phyloP scores from a whole-genome alignment of 2,888 invertebrate genomes.

The Ennomos erosarius region DNA sequence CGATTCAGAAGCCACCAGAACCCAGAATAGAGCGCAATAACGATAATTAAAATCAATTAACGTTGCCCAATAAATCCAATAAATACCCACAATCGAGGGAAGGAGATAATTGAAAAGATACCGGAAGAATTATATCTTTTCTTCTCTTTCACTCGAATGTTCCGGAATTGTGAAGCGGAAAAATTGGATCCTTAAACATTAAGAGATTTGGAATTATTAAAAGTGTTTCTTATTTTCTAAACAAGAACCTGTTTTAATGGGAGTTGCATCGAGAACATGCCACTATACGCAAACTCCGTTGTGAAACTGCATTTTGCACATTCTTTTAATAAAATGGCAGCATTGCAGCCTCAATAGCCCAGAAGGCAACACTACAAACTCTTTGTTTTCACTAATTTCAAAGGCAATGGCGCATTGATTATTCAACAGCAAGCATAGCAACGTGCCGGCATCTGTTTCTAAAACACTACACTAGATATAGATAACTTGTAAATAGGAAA shows the following conservation, averaged over 20 bases:
- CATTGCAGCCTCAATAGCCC: background rate
- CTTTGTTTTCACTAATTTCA: constrained; percentile 12
- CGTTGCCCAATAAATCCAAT: constrained; percentile 42
- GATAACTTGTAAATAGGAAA: too few species aligned
- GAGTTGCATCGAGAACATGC: background rate
- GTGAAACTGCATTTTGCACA: too few species aligned
- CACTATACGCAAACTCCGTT: too few species aligned
- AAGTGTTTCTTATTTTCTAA: constrained; percentile 3
- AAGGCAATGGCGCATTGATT: constrained; percentile 24
- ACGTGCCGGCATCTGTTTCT: constrained; percentile 10
- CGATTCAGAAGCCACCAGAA: too few species aligned
- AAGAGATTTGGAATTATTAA: constrained; percentile 2
- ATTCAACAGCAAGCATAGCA: constrained; percentile 17
- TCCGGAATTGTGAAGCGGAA: constrained; percentile 10
- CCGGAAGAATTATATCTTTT: constrained; percentile 52
- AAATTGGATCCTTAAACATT: constrained; percentile 7
- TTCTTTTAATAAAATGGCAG: background rate
- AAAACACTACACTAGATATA: background rate
- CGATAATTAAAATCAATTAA: constrained; percentile 43
- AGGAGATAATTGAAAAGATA: constrained; percentile 73
- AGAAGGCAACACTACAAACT: constrained; percentile 4
- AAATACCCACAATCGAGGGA: constrained; percentile 54
- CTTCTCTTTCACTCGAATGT: constrained; percentile 34
- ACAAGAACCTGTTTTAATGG: background rate
- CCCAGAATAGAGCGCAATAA: constrained; percentile 31